phyloP scores from a whole-genome alignment of 2,888 invertebrate species.

The Ischnura elegans region DNA sequence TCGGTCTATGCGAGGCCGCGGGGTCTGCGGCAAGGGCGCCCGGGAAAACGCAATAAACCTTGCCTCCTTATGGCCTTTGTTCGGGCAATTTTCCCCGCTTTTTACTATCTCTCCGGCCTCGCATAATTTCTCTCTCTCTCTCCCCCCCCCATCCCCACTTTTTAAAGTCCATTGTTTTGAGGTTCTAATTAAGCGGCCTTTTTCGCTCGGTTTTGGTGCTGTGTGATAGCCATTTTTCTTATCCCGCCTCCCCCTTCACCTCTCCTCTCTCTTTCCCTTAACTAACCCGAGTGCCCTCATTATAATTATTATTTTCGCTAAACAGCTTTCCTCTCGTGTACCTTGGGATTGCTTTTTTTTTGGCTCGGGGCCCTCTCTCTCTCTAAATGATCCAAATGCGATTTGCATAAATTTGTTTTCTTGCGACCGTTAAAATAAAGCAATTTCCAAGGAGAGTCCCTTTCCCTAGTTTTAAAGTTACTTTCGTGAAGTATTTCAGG shows the following conservation, averaged over 20 bases:
- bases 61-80: slow-evolving; percentile 26
- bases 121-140: slow-evolving; percentile 19
- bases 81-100: not conserved
- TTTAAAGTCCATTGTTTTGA: slow-evolving; percentile 15
- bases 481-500: not conserved
- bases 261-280: no score
- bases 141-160: no score
- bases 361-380: not conserved
- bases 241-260: not conserved
- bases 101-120: not conserved
- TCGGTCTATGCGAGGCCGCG: not conserved
- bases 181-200: slow-evolving; percentile 31
- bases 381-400: not conserved
- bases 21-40: not conserved
- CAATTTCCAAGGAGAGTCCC: not conserved
- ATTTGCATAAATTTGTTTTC: not conserved
- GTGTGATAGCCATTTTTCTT: not conserved
- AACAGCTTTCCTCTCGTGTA: not conserved
- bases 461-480: no score
- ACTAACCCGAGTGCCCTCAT: not conserved
- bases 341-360: not conserved
- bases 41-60: slow-evolving; percentile 31
- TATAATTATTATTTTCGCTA: slow-evolving; percentile 22
- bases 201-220: not conserved
- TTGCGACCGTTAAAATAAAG: not conserved